These are phyloP conservation scores for Metopolophium dirhodum DNA, from an alignment of 1,140 invertebrate species.

Conservation along the genomic window DNA sequence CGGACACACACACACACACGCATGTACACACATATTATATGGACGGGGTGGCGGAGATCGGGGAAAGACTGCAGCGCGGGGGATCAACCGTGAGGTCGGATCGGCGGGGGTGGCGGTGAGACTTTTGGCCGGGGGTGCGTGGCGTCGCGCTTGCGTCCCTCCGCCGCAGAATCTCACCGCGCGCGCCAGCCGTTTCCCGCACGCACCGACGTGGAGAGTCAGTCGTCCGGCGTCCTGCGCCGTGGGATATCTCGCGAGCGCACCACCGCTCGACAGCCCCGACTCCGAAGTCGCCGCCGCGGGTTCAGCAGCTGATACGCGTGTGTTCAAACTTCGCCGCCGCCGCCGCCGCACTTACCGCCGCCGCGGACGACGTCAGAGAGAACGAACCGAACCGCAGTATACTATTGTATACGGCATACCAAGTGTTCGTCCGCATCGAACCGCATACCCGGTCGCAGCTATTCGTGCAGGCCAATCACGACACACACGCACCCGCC, in stretches of 20 bases:
- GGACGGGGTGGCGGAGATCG: background rate
- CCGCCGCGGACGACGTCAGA: background rate
- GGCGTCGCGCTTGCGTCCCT: conserved; percentile 25
- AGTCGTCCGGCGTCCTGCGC: conserved; percentile 43
- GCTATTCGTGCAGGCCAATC: background rate
- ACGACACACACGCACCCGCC: background rate
- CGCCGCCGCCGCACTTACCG: background rate
- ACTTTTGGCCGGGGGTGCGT: conserved; percentile 30
- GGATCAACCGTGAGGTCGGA: background rate
- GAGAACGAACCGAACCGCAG: background rate
- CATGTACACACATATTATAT: background rate
- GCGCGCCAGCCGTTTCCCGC: background rate
- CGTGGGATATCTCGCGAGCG: conserved; percentile 1
- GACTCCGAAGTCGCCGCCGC: background rate
- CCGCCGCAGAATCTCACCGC: conserved; percentile 15
- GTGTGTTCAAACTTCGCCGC: background rate
- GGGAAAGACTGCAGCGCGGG: background rate
- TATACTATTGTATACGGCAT: background rate
- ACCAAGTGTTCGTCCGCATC: background rate
- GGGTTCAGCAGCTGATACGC: background rate
- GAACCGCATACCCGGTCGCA: background rate
- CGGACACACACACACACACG: background rate
- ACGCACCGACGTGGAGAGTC: background rate
- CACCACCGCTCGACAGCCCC: background rate
- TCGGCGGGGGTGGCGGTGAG: background rate